Base-by-base conservation (phyloP, 2,797 vertebrate species). In the Nyctalus aviator region DNA sequence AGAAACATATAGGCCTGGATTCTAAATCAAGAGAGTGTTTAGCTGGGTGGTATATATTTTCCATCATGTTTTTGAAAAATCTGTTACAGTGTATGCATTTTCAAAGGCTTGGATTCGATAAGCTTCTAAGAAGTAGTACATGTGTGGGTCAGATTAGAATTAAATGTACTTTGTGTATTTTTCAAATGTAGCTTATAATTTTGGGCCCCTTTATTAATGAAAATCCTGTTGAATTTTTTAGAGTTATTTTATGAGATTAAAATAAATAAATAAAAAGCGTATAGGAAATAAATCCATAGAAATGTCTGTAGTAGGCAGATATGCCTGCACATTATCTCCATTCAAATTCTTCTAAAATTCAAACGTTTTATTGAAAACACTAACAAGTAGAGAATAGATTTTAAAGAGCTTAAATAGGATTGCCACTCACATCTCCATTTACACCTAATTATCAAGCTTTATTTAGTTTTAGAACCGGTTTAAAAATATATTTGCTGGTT, bases 1-100 rank as follows among this genome's bases (percentile, higher is more conserved):
- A 97, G 97, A 97, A 97, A 97, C 96, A 97, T 97, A 97, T 97
- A 97, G 97, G 96, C 96, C 97, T 97, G 88, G 66, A 96, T 97
- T 97, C 97, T 97, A 97, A 97, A 97, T 97, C 96, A 85, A 96
- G 97, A 95, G 91, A 75, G 95, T 97, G 96, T 97, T 97, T 97
- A 97, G 97, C 93, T 97, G 96, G 96, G 94, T 97, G 97, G 96
- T 97, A 97, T 97, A 96, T 97, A 97, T 97, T 97, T 97, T 96
- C 94, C 96, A 97, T 96, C 96, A 96, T 97, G 97, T 97, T 97
- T 97, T 97, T 97, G 86, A 96, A 97, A 97, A 97, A 97, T 97
- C 97, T 97, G 97, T 97, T 97, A 94, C 94, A 97, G 95, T 97
- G 96, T 97, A 95, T 96, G 96, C 96, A 94, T 97, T 96, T 96